A percentile compares a stretch with the other conserved stretches of the same genome.
Conservation (phyloP, 2,797 vertebrate genomes). For the Iguana delicatissima region DNA sequence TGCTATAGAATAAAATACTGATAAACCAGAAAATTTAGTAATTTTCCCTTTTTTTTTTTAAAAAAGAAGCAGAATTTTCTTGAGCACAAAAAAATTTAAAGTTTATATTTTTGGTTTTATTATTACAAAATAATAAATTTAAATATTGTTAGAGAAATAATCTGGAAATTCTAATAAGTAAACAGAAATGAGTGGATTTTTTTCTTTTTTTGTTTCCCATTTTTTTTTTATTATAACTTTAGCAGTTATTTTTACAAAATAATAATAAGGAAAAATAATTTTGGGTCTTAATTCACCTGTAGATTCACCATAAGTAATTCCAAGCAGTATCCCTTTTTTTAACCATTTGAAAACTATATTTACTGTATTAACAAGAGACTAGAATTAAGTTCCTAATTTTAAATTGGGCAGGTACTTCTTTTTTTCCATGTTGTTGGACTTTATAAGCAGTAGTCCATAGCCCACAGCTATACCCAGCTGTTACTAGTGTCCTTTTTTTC, state of each 20-base stretch:
- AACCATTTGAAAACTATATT: not conserved
- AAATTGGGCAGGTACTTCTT: not conserved
- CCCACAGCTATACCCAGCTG: too few relatives aligned
- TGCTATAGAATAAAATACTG: not conserved
- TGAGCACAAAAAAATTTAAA: conserved; percentile 36
- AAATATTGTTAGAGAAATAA: conserved; percentile 10
- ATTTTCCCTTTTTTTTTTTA: conserved; percentile 29
- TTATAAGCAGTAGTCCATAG: too few relatives aligned
- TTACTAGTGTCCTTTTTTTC: too few relatives aligned
- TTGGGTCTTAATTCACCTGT: not conserved
- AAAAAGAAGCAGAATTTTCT: conserved; percentile 12
- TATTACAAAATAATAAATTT: conserved; percentile 29
- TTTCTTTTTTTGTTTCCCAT: not conserved
- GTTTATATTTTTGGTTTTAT: conserved; percentile 38
- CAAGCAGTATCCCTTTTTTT: not conserved
- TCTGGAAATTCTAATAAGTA: not conserved
- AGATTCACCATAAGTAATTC: not conserved
- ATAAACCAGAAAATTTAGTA: not conserved
- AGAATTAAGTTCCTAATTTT: not conserved
- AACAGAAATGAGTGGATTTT: not conserved
- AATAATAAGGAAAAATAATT: not conserved
- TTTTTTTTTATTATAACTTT: not conserved
- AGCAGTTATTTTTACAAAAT: not conserved
- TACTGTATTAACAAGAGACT: not conserved
- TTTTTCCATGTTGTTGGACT: too few relatives aligned